Evolutionary conservation across 1,140 invertebrate species (phyloP), one percentile per base, ranked within the genome.

Genomic region (Aplysia californica): DNA sequence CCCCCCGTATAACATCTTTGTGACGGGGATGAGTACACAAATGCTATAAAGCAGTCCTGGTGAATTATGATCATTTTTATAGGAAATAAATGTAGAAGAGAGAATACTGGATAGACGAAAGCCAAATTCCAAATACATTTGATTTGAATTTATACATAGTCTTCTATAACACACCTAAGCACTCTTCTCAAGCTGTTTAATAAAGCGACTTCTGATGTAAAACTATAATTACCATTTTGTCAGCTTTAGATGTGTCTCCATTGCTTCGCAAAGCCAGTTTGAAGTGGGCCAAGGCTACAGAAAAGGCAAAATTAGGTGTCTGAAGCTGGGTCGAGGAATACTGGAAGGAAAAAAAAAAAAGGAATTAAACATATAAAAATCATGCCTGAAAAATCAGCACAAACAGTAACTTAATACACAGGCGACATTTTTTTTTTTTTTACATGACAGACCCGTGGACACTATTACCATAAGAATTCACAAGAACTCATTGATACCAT

Each of bases 281-380:
- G 91, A 93, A 95, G 87, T 94, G 90, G 39, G 96, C 95, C 61
- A 97, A 86, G 0, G 96, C 94, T 67, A 95, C 90, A 1, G 95
- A 97, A 85, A 94, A 97, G 0, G 95, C 93, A 91, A 97, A 95
- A 85, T 97, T 98, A 2, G 70, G 70, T 6, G 61, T 58, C 29
- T 61, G 56, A 39, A 6, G 59, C 55, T 61, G 6, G 26, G 18
- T 35, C 36, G 21, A 26, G 23, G 31, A 4, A 23, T 66, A 15
- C 31, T 15, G 10, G 36, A 35, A 31, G 15, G 31, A 58, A n/a
- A 4, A 20, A 44, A 72, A 72, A 18, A 58, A 2, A 58, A 15
- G 2, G 18, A 18, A 64, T 33, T 23, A 1, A 23, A 0, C 31
- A 36, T 10, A 36, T 10, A 66, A 36, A 75, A 61, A 0, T 64